Evolutionary conservation across 2,888 invertebrate species (phyloP).

Genomic region (Pedicia rivosa): DNA sequence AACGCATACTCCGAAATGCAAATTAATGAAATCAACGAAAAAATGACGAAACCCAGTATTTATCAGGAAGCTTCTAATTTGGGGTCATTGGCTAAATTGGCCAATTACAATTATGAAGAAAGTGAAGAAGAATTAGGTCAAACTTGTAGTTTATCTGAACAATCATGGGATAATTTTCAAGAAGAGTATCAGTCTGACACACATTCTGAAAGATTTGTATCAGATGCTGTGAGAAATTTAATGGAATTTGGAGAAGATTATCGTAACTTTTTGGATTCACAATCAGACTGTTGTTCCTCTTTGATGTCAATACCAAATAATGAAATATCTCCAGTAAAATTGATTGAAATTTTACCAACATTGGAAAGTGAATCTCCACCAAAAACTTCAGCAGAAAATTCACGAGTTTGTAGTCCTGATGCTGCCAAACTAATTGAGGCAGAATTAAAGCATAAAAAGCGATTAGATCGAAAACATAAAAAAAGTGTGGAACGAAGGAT

Average conservation of each 20-base stretch:
- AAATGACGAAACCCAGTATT: slow-evolving; percentile 42
- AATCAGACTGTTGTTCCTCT: slow-evolving; percentile 73
- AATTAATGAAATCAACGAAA: slow-evolving; percentile 47
- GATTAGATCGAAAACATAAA: slow-evolving; percentile 5
- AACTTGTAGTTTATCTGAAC: slow-evolving; percentile 73
- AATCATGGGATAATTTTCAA: slow-evolving; percentile 94
- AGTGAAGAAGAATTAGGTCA: slow-evolving; percentile 47
- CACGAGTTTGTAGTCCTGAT: slow-evolving; percentile 12
- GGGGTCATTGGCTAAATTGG: slow-evolving; percentile 28
- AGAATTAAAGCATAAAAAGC: slow-evolving; percentile 1
- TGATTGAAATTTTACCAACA: background rate
- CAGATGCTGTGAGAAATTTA: slow-evolving; percentile 65
- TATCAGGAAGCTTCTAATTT: slow-evolving; percentile 38
- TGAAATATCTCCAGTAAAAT: slow-evolving; percentile 32
- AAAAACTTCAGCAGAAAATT: background rate
- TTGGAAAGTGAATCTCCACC: background rate
- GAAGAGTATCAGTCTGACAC: slow-evolving; percentile 85
- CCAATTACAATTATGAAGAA: slow-evolving; percentile 26
- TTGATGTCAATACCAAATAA: slow-evolving; percentile 50
- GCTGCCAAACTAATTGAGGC: slow-evolving; percentile 23
- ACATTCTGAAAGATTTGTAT: slow-evolving; percentile 73
- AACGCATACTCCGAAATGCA: slow-evolving; percentile 49
- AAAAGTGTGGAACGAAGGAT: slow-evolving; percentile 7
- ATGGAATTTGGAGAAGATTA: slow-evolving; percentile 85
- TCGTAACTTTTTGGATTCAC: slow-evolving; percentile 74